Percentiles rank a stretch among this genome's conserved stretches.
Evolutionary conservation across 1,140 invertebrate species (phyloP).

Genomic region (Anastatus disparis): DNA sequence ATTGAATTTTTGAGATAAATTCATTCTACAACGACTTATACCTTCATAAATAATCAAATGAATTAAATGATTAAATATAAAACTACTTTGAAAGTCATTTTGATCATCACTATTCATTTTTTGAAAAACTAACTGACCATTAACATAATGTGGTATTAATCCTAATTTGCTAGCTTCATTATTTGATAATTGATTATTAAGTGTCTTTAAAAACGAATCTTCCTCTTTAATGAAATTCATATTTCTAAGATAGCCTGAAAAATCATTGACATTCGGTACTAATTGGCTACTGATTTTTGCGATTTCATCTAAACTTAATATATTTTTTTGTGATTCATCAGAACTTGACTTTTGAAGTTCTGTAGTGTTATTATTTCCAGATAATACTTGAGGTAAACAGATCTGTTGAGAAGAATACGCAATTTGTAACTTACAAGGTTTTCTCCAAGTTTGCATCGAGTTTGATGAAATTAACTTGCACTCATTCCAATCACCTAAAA

Average conservation of each 20-base stretch:
- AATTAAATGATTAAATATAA: constrained; percentile 45
- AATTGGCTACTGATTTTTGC: constrained; percentile 32
- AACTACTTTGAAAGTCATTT: neutral
- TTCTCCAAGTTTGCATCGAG: constrained; percentile 41
- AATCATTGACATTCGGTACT: constrained; percentile 41
- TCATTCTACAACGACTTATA: constrained; percentile 18
- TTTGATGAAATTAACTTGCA: constrained; percentile 21
- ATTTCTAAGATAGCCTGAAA: constrained; percentile 35
- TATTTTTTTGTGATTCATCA: neutral
- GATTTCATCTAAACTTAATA: constrained; percentile 42
- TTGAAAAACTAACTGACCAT: constrained; percentile 38
- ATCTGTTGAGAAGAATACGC: constrained; percentile 41
- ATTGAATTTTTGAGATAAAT: constrained; percentile 32
- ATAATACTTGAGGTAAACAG: neutral
- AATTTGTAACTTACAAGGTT: constrained; percentile 47
- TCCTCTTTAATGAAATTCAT: constrained; percentile 38
- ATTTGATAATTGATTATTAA: constrained; percentile 20
- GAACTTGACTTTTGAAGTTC: neutral
- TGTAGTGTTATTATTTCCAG: constrained; percentile 9
- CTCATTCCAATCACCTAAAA: constrained; percentile 28
- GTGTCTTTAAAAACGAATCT: constrained; percentile 30
- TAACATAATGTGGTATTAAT: constrained; percentile 18
- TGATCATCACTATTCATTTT: neutral
- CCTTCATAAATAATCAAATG: constrained; percentile 45
- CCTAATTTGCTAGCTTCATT: constrained; percentile 3